Conservation (phyloP, 1,140 invertebrate species). For the Nephotettix cincticeps region DNA sequence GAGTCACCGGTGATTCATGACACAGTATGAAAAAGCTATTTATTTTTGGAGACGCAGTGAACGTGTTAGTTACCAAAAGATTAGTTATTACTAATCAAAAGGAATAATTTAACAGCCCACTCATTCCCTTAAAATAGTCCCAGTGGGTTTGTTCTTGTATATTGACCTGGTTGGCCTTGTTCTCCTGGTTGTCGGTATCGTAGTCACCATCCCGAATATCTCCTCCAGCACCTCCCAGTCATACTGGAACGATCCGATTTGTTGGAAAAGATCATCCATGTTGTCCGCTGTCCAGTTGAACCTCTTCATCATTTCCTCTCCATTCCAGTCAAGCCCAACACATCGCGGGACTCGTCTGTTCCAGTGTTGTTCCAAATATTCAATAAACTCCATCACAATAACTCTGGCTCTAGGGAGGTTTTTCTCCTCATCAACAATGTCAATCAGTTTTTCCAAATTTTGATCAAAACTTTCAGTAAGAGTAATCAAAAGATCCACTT, state of each 20-base stretch:
- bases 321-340: neutral
- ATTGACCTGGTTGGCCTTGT: neutral
- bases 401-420: neutral
- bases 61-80: no score
- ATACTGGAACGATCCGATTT: neutral
- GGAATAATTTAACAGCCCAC: no score
- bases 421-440: neutral
- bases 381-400: neutral
- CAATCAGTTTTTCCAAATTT: neutral
- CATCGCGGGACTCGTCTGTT: neutral
- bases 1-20: no score
- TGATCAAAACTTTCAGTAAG: neutral
- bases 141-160: neutral
- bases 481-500: neutral
- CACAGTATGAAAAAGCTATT: no score
- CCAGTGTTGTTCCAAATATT: neutral
- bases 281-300: neutral
- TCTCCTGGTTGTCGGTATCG: neutral
- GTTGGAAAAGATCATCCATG: neutral
- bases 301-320: neutral
- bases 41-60: no score
- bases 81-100: no score
- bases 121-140: neutral
- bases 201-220: neutral
- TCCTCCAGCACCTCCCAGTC: slow-evolving; percentile 8